phyloP scores from a whole-genome alignment of 2,797 vertebrate genomes.

The Taenioides sp. region DNA sequence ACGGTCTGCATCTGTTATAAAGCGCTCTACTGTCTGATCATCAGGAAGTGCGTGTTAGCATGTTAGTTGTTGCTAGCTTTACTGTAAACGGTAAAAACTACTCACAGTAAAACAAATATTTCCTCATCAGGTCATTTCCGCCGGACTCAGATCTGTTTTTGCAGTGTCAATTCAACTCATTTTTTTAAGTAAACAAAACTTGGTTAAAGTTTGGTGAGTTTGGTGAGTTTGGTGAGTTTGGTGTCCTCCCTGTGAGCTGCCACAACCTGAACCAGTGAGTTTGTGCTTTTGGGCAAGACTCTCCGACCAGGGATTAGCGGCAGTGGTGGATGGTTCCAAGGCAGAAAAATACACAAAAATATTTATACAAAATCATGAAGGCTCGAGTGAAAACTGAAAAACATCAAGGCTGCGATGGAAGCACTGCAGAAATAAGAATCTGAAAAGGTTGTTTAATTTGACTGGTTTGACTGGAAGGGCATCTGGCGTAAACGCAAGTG shows the following conservation, averaged over 20 bases:
- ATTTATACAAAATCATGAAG: conserved; percentile 64
- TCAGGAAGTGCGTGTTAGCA: too few species aligned
- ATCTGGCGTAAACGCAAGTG: neutral
- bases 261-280: conserved; percentile 14
- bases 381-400: conserved; percentile 68
- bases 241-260: conserved; percentile 14
- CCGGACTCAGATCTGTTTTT: neutral
- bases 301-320: conserved; percentile 41
- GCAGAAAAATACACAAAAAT: conserved; percentile 58
- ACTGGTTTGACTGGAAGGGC: neutral
- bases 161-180: neutral
- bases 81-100: too few species aligned
- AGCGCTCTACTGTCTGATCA: too few species aligned
- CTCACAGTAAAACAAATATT: neutral
- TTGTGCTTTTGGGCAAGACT: conserved; percentile 59
- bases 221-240: too few species aligned
- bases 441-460: neutral
- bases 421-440: neutral
- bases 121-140: neutral
- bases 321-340: conserved; percentile 58
- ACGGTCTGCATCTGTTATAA: too few species aligned
- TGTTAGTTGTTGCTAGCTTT: too few species aligned
- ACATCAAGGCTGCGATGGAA: conserved; percentile 55
- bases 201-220: neutral
- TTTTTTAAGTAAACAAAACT: neutral